Evolutionary conservation across 2,797 vertebrate genomes (phyloP).

Genomic region (Characodon lateralis): DNA sequence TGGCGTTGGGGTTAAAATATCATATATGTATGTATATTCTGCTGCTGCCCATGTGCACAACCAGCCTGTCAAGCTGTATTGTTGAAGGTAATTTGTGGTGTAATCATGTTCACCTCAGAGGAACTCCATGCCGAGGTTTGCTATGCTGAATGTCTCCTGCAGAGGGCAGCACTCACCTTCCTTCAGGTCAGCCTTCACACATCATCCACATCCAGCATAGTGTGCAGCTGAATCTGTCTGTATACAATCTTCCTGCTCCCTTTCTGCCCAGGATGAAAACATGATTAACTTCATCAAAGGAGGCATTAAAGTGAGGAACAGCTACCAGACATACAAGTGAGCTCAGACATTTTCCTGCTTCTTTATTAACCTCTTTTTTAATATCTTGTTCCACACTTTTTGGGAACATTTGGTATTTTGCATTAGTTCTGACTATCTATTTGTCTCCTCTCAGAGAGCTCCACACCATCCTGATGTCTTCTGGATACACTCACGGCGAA

Average conservation of each 20-base stretch:
- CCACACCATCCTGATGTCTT: conserved; percentile 88
- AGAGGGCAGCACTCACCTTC: conserved; percentile 96
- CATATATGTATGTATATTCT: not conserved
- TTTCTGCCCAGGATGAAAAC: conserved; percentile 89
- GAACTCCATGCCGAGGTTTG: conserved; percentile 98
- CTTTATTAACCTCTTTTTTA: not conserved
- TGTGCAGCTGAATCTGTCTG: not conserved
- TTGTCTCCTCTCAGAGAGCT: conserved; percentile 83
- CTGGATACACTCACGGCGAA: conserved; percentile 87
- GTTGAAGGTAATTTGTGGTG: conserved; percentile 20
- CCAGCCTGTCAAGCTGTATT: conserved; percentile 12
- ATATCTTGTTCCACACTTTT: not conserved
- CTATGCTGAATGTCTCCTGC: conserved; percentile 96
- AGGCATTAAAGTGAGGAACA: conserved; percentile 97
- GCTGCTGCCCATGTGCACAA: conserved; percentile 7
- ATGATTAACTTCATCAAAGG: conserved; percentile 99
- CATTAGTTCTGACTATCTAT: not conserved
- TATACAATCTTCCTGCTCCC: not conserved
- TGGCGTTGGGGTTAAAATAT: not conserved
- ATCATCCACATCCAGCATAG: not conserved
- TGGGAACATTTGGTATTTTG: not conserved
- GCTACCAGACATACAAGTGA: conserved; percentile 98
- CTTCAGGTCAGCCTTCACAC: conserved; percentile 85
- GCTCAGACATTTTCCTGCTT: conserved; percentile 28
- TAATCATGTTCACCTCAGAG: conserved; percentile 79